These are phyloP conservation scores for Unio delphinus DNA, from an alignment of 2,888 invertebrate species.

Conservation along the genomic window DNA sequence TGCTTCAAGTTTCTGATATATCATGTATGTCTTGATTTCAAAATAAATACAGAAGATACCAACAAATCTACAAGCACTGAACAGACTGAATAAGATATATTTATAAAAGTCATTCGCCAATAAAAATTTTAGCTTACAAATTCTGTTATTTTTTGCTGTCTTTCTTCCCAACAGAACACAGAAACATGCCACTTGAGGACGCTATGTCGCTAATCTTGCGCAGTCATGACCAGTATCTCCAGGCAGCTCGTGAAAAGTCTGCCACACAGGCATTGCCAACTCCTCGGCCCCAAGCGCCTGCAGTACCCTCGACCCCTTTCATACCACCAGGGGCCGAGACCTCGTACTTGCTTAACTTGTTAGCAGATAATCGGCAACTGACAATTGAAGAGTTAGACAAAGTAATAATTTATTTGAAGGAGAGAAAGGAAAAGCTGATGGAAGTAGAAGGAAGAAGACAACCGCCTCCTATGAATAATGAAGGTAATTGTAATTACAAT, in stretches of 20 bases:
- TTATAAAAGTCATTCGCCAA: not conserved
- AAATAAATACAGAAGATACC: too few species aligned
- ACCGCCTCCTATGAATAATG: slow-evolving; percentile 23
- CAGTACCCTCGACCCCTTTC: slow-evolving; percentile 40
- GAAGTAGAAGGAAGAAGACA: slow-evolving; percentile 34
- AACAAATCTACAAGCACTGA: too few species aligned
- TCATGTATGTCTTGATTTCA: too few species aligned
- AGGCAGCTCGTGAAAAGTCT: slow-evolving; percentile 56
- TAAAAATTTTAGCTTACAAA: not conserved
- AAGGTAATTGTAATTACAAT: slow-evolving; percentile 15
- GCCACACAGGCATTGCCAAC: slow-evolving; percentile 28
- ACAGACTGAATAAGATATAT: not conserved
- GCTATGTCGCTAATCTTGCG: slow-evolving; percentile 83
- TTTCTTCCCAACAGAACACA: slow-evolving; percentile 80
- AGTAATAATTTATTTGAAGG: slow-evolving; percentile 77
- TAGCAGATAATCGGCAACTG: slow-evolving; percentile 83
- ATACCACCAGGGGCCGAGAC: slow-evolving; percentile 59
- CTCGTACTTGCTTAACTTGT: slow-evolving; percentile 79
- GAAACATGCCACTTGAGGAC: slow-evolving; percentile 96
- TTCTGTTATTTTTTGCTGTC: slow-evolving; percentile 1
- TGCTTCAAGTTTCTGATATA: too few species aligned
- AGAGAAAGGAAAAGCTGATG: slow-evolving; percentile 76
- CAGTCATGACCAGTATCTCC: slow-evolving; percentile 71
- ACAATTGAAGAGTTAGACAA: slow-evolving; percentile 66
- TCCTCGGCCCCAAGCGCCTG: slow-evolving; percentile 10